These are phyloP conservation scores for Mylabris phalerata DNA, from an alignment of 1,140 invertebrate species.

Conservation along the genomic window DNA sequence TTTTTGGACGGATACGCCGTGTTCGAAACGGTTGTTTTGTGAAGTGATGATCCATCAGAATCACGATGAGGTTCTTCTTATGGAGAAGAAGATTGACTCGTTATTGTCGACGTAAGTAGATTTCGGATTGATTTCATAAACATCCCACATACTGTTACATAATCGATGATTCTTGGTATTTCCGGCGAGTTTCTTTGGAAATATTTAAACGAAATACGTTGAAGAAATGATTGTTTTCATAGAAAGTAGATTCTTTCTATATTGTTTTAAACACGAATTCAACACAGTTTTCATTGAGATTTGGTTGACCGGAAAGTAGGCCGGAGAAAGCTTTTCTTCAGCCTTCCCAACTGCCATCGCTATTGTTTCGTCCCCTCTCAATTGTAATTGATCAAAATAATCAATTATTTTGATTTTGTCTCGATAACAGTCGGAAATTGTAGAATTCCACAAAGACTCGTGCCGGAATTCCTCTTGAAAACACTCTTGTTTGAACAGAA, in stretches of 20 bases:
- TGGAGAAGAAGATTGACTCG: slow-evolving; percentile 72
- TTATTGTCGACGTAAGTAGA: slow-evolving; percentile 62
- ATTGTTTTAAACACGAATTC: slow-evolving; percentile 4
- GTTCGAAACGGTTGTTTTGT: slow-evolving; percentile 69
- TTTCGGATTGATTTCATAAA: slow-evolving; percentile 4
- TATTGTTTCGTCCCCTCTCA: too few relatives aligned
- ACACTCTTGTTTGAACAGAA: too few relatives aligned
- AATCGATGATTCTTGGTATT: not conserved
- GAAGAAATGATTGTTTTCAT: not conserved
- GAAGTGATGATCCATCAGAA: slow-evolving; percentile 60
- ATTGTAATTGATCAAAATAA: too few relatives aligned
- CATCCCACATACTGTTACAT: not conserved
- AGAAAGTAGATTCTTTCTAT: slow-evolving; percentile 21
- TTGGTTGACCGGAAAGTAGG: slow-evolving; percentile 1
- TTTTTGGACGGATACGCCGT: slow-evolving; percentile 64
- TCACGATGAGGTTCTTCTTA: slow-evolving; percentile 56
- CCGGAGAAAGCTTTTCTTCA: slow-evolving; percentile 8
- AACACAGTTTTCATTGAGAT: not conserved
- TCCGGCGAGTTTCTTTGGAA: too few relatives aligned
- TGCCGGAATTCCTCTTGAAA: too few relatives aligned
- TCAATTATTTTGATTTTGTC: too few relatives aligned
- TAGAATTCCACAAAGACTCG: too few relatives aligned
- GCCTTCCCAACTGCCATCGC: too few relatives aligned
- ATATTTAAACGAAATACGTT: not conserved
- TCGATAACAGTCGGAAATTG: too few relatives aligned